Evolutionary conservation across 2,797 vertebrate species (phyloP).

Genomic region (Euphonia xanthogaster): DNA sequence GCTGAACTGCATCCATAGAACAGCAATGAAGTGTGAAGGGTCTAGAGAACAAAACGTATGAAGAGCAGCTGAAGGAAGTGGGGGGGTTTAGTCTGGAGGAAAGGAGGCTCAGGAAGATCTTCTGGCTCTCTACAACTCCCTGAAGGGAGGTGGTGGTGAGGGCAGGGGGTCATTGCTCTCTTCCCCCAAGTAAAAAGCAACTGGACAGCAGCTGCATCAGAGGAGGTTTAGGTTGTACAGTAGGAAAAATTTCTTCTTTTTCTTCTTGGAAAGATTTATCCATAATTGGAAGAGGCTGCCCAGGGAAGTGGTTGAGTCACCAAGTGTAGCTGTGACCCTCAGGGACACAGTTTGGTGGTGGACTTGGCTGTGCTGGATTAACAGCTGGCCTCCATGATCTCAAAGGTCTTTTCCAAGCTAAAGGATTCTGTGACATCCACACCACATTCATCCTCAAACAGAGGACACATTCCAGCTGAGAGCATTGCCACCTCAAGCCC

Average conservation of each 20-base stretch:
- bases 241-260: background rate
- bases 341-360: too few species aligned
- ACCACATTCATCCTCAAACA: background rate
- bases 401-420: background rate
- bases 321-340: background rate
- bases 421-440: background rate
- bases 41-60: background rate
- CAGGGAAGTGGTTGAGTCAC: background rate
- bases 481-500: background rate
- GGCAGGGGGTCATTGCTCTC: background rate
- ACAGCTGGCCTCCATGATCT: background rate
- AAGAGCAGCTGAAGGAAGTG: background rate
- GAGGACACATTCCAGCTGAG: background rate
- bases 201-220: background rate
- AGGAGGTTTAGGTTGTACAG: background rate
- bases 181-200: background rate
- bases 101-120: background rate
- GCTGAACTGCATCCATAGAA: background rate
- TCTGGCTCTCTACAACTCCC: background rate
- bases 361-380: background rate
- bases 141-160: accelerated
- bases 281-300: background rate
- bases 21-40: background rate
- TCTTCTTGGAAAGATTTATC: background rate
- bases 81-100: background rate